These are phyloP conservation scores for Euthynnus affinis DNA, from an alignment of 2,797 vertebrate genomes.

Conservation along the genomic window DNA sequence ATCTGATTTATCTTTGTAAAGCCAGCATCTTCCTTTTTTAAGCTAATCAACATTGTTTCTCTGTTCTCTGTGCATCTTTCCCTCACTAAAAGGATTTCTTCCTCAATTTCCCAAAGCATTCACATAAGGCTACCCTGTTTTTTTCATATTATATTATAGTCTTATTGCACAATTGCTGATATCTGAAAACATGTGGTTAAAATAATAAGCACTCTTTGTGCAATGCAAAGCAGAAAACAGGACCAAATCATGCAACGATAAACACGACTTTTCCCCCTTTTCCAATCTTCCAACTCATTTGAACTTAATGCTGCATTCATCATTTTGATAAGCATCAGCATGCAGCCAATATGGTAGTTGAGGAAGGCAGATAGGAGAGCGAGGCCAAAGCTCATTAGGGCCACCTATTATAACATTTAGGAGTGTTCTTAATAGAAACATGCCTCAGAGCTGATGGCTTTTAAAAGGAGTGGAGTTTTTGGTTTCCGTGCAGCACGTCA, in stretches of 20 bases:
- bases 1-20: conserved; percentile 22
- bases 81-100: conserved; percentile 48
- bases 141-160: conserved; percentile 68
- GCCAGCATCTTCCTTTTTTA: conserved; percentile 39
- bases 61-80: conserved; percentile 29
- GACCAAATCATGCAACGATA: conserved; percentile 77
- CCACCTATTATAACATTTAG: conserved; percentile 84
- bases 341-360: conserved; percentile 72
- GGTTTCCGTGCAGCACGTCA: conserved; percentile 78
- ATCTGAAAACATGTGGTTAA: conserved; percentile 78
- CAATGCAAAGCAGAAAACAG: conserved; percentile 82
- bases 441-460: conserved; percentile 83
- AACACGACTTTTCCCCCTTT: conserved; percentile 66
- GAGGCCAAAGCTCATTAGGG: conserved; percentile 78
- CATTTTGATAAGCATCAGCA: conserved; percentile 83
- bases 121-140: conserved; percentile 50
- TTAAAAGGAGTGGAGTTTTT: conserved; percentile 74
- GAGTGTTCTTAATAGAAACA: conserved; percentile 79
- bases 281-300: conserved; percentile 86
- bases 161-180: conserved; percentile 70
- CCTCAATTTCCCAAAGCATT: conserved; percentile 62
- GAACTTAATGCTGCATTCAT: conserved; percentile 83
- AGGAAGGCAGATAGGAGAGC: conserved; percentile 59
- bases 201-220: conserved; percentile 82
- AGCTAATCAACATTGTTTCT: conserved; percentile 61